A percentile compares a stretch with the other conserved stretches of the same genome.
These are phyloP conservation scores for Platycheirus rosarum DNA, from an alignment of 2,888 invertebrate genomes.

Conservation along the genomic window DNA sequence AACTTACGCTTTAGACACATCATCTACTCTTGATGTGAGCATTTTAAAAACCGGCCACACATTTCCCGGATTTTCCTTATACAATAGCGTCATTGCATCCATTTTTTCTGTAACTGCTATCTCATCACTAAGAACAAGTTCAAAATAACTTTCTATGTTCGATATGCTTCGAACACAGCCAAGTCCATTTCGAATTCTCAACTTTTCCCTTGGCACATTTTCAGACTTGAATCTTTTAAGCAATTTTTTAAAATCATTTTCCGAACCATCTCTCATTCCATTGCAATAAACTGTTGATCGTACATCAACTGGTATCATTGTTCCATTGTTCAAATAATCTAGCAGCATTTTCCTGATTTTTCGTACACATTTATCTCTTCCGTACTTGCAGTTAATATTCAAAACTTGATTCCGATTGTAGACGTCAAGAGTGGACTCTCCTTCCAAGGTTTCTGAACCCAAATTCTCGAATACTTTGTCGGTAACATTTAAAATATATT, in stretches of 20 bases:
- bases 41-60: slow-evolving; percentile 76
- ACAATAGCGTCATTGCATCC: slow-evolving; percentile 81
- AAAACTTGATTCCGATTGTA: slow-evolving; percentile 85
- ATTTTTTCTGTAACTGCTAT: slow-evolving; percentile 75
- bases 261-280: slow-evolving; percentile 86
- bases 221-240: slow-evolving; percentile 84
- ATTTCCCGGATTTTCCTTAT: slow-evolving; percentile 83
- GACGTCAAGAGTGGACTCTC: slow-evolving; percentile 84
- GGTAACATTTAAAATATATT: slow-evolving; percentile 83
- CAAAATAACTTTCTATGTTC: slow-evolving; percentile 83
- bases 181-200: slow-evolving; percentile 86
- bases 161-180: slow-evolving; percentile 86
- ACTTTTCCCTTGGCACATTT: slow-evolving; percentile 86
- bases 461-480: slow-evolving; percentile 83
- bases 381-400: slow-evolving; percentile 87
- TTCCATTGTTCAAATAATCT: slow-evolving; percentile 76
- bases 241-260: slow-evolving; percentile 86
- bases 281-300: slow-evolving; percentile 90
- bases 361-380: slow-evolving; percentile 84
- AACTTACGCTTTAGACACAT: slow-evolving; percentile 77
- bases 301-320: slow-evolving; percentile 85
- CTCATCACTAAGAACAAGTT: slow-evolving; percentile 82
- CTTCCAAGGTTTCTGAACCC: slow-evolving; percentile 82
- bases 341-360: slow-evolving; percentile 82
- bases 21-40: slow-evolving; percentile 72